Evolutionary conservation across 2,888 invertebrate genomes (phyloP).

Genomic region (Caenorhabditis sp.): DNA sequence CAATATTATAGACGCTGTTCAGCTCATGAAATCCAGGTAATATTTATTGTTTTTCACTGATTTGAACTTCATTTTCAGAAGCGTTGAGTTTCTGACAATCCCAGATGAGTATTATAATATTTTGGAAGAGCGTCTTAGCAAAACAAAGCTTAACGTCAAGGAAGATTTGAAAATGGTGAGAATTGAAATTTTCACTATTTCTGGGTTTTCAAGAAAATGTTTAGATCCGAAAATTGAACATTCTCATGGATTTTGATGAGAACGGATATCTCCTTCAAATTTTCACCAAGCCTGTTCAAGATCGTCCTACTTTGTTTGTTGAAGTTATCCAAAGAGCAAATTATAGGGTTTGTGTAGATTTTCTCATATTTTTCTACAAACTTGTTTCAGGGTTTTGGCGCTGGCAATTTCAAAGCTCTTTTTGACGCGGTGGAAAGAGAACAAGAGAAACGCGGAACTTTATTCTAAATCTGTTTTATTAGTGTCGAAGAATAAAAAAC

Average conservation of each 20-base stretch:
- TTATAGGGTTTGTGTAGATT: conserved; percentile 75
- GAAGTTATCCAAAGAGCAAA: conserved; percentile 96
- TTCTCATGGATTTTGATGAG: conserved; percentile 68
- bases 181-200: neutral
- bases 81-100: conserved; percentile 86
- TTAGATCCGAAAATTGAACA: conserved; percentile 54
- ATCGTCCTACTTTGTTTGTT: conserved; percentile 92
- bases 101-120: conserved; percentile 89
- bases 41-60: neutral
- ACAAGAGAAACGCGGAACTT: conserved; percentile 90
- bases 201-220: neutral
- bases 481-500: too few relatives aligned
- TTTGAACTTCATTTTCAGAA: conserved; percentile 71
- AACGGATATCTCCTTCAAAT: conserved; percentile 64
- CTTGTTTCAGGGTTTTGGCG: conserved; percentile 88
- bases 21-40: conserved; percentile 77
- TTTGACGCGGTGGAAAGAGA: conserved; percentile 96
- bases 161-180: conserved; percentile 81
- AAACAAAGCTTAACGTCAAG: conserved; percentile 81
- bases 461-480: conserved; percentile 76
- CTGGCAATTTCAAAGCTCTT: conserved; percentile 96
- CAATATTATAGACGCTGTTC: conserved; percentile 85
- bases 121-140: conserved; percentile 80
- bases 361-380: too few relatives aligned
- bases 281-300: conserved; percentile 88